Evolutionary conservation across 2,113 vertebrate species (phyloP).

Genomic region (Pollachius pollachius): DNA sequence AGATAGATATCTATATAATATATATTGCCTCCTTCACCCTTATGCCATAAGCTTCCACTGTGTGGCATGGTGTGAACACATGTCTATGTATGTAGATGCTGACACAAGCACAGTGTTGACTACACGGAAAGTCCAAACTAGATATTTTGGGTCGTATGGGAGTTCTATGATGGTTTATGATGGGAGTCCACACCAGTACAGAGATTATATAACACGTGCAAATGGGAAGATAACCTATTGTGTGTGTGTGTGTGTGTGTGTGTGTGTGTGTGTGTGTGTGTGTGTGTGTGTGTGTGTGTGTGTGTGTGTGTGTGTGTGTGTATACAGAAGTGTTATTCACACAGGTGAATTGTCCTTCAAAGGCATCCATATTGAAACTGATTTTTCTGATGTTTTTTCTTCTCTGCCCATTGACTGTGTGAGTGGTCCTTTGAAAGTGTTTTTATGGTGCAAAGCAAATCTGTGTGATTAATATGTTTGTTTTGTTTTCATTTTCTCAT

Average conservation of each 20-base stretch:
- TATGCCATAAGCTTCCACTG: constrained; percentile 25
- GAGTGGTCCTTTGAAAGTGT: constrained; percentile 33
- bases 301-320: constrained; percentile 10
- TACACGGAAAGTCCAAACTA: constrained; percentile 12
- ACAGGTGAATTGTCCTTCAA: constrained; percentile 36
- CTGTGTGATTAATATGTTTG: constrained; percentile 22
- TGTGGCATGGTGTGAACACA: constrained; percentile 26
- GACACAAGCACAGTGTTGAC: constrained; percentile 28
- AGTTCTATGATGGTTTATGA: constrained; percentile 15
- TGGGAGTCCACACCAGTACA: constrained; percentile 2
- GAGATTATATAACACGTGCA: constrained; percentile 17
- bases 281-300: constrained; percentile 27
- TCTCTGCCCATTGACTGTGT: constrained; percentile 30
- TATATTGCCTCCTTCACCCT: constrained; percentile 23
- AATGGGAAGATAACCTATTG: constrained; percentile 20
- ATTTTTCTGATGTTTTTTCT: constrained; percentile 14
- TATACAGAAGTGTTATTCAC: constrained; percentile 27
- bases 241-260: constrained; percentile 26
- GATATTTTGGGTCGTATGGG: constrained; percentile 7
- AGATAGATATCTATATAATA: constrained; percentile 22
- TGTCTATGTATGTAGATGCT: constrained; percentile 17
- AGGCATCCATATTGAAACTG: constrained; percentile 18
- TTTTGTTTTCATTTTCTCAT: constrained; percentile 71
- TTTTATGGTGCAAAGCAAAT: constrained; percentile 60
- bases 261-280: no score